Percentiles rank a stretch among this genome's conserved stretches.
Evolutionary conservation across 2,113 vertebrate species (phyloP).

Genomic region (Sigmodon hispidus): DNA sequence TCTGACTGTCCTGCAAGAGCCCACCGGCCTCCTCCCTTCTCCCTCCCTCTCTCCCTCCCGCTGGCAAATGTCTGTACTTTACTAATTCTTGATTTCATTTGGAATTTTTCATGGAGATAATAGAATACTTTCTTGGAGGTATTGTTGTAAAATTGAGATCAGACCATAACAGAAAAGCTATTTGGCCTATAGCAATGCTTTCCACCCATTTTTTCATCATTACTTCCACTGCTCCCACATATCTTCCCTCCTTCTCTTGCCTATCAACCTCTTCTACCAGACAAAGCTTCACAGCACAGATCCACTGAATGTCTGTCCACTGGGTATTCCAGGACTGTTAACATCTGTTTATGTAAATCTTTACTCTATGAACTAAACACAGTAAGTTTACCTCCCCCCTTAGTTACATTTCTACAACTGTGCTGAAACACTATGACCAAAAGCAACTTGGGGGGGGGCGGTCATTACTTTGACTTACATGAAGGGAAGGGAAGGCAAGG

Average conservation of each 20-base stretch:
- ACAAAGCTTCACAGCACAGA: neutral
- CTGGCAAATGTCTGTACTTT: neutral
- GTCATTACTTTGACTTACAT: neutral
- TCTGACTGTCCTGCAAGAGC: neutral
- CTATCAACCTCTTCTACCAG: neutral
- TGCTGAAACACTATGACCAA: neutral
- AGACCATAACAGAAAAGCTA: conserved; percentile 4
- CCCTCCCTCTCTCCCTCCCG: neutral
- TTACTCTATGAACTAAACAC: neutral
- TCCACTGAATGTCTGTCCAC: neutral
- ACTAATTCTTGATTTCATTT: conserved; percentile 7
- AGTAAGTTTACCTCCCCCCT: neutral
- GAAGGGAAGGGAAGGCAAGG: neutral
- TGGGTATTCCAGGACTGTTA: neutral
- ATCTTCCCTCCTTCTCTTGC: neutral
- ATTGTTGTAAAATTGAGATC: conserved; percentile 11
- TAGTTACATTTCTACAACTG: neutral
- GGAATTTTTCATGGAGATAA: conserved; percentile 20
- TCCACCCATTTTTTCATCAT: neutral
- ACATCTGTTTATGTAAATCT: neutral
- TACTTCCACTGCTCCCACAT: neutral
- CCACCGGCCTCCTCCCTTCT: neutral
- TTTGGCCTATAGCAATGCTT: neutral
- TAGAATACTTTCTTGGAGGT: neutral
- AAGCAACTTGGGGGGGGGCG: neutral